Base-by-base conservation (phyloP, 2,888 invertebrate species). In the Mycalesis mineus region DNA sequence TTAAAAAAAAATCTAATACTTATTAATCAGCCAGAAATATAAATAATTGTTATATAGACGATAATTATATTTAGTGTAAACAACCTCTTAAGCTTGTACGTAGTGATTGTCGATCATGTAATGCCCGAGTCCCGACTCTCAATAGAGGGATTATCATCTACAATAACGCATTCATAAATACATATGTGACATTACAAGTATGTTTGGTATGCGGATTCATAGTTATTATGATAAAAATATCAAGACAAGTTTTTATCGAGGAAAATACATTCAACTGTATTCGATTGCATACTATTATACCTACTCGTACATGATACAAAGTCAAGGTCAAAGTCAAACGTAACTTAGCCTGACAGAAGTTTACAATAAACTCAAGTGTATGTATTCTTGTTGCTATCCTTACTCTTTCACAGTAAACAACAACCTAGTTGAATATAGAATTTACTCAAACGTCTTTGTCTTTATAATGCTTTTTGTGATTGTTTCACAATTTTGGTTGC, bases 111-210 rank as follows among this genome's bases (percentile, higher is more conserved):
- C 17, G 33, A 47, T 53, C 28, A 15, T 40, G 58, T 58, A 52
- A 61, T 51, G 36, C 36, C 17, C 14, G 44, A 55, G 37, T 47
- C 54, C 51, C 44, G 51, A 39, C 51, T 52, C 2, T 45, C 37
- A 33, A 42, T 50, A 41, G 37, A 45, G 37, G 51, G 61, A 61
- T 60, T 50, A 58, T 37, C 33, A 15, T 50, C 33, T 48, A 55
- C 41, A 37, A 58, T 37, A 47, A 55, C 39, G 28, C 39, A 48
- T 52, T 29, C 31, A 44, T 55, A 55, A 41, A 39, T 56, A 9
- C 28, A 40, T 33, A 45, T 7, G 8, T 22, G 48, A 37, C 13
- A 29, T 28, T 41, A 39, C 29, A 36, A 7, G 1, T 58, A 48
- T 48, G 37, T 48, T n/a, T 9, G 45, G 47, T 47, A 59, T 47